Evolutionary conservation across 1,140 invertebrate species (phyloP).

Genomic region (Drosophila burlai): DNA sequence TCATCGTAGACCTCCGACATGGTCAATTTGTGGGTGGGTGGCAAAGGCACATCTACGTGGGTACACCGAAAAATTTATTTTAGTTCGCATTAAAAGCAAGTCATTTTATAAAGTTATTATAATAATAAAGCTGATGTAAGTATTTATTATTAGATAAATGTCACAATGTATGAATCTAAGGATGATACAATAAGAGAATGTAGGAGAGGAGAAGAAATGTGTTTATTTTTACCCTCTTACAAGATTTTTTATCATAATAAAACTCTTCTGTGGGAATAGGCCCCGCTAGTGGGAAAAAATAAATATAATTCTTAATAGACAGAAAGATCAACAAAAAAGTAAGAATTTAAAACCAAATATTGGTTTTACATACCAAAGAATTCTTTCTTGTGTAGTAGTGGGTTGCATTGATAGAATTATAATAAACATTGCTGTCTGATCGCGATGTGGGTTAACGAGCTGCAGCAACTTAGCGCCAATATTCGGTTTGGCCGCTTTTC

Average conservation of each 20-base stretch:
- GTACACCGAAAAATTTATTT: neutral
- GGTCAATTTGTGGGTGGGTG: conserved; percentile 98
- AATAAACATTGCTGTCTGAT: conserved; percentile 47
- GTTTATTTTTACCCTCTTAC: neutral
- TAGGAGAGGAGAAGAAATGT: neutral
- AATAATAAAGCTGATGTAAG: no score
- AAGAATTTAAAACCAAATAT: conserved; percentile 7
- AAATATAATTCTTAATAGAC: neutral
- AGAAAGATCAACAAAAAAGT: neutral
- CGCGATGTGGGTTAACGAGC: conserved; percentile 65
- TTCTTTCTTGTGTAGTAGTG: conserved; percentile 11
- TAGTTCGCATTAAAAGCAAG: neutral
- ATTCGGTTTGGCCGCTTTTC: conserved; percentile 58
- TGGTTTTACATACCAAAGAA: neutral
- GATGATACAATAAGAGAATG: neutral
- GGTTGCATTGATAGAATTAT: conserved; percentile 54
- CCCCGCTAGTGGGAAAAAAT: no score
- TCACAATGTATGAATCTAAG: neutral
- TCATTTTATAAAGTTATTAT: neutral
- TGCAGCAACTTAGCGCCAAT: conserved; percentile 70
- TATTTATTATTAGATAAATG: no score
- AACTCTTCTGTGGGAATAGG: neutral
- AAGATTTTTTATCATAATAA: neutral
- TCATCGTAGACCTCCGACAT: conserved; percentile 98
- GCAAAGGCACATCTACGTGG: conserved; percentile 93